Evolutionary conservation across 2,797 vertebrate species (phyloP).

Genomic region (Falco rusticolus): DNA sequence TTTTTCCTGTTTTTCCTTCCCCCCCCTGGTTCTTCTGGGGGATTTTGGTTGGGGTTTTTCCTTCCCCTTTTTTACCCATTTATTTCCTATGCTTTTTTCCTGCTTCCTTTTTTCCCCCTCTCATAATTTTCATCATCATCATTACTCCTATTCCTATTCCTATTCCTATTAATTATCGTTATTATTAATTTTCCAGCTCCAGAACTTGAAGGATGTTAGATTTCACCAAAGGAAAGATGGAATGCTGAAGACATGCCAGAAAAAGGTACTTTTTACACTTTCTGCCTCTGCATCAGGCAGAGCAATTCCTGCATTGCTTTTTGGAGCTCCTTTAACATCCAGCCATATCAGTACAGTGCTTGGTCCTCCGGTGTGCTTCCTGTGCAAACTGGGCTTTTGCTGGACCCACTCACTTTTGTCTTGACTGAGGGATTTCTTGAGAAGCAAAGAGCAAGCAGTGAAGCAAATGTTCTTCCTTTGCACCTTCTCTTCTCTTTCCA

Average conservation of each 20-base stretch:
- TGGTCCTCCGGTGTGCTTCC: not conserved
- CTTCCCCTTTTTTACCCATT: fast-evolving
- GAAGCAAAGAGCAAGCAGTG: not conserved
- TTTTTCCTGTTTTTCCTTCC: not conserved
- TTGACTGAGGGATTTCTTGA: not conserved
- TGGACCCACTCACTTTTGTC: not conserved
- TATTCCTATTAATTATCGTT: not conserved
- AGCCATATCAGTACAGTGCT: not conserved
- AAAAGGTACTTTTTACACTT: not conserved
- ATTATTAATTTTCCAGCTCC: not conserved
- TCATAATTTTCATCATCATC: not conserved
- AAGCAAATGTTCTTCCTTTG: not conserved
- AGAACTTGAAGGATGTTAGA: not conserved
- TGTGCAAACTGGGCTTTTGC: not conserved
- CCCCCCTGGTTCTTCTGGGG: fast-evolving
- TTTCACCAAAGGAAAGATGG: not conserved
- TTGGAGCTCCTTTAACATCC: not conserved
- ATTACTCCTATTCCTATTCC: too few relatives aligned
- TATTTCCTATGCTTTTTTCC: fast-evolving
- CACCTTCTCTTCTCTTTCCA: not conserved
- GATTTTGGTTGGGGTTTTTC: not conserved
- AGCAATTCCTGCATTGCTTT: not conserved
- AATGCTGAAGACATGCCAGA: not conserved
- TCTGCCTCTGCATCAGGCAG: not conserved
- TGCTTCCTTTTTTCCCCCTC: not conserved